Evolutionary conservation across 2,888 invertebrate genomes (phyloP), one percentile per base, ranked within the genome.

Genomic region (Sphaerophoria rueppellii): DNA sequence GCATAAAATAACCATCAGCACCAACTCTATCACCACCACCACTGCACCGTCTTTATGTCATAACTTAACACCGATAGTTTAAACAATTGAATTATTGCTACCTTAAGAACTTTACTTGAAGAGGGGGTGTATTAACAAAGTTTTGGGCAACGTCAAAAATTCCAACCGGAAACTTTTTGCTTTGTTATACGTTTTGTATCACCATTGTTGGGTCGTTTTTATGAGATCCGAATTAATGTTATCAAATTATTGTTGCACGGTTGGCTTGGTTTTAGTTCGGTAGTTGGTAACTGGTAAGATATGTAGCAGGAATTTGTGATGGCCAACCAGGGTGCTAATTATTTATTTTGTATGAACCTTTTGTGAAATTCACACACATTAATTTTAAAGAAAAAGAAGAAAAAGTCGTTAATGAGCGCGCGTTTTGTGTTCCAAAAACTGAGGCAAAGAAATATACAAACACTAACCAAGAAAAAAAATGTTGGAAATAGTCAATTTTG

Each of bases 191-290:
- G 43, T 14, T 63, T 46, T 63, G 54, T 35, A 37, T n/a, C 52
- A 32, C 78, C 82, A 83, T 83, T 83, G 82, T 76, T 76, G 11
- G 63, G 85, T 74, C 78, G 63, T 72, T 76, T 80, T 76, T 76
- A 80, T 85, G 80, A 85, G 85, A 85, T 80, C 72, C 73, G 57
- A 82, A 61, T 76, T 80, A 80, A 85, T 85, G 80, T 85, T 73
- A 85, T 85, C 85, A 85, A 85, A 85, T 85, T 80, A 85, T 85
- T 85, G 85, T 70, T 76, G 76, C 85, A 85, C 80, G 85, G 72
- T 80, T 73, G 69, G 80, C 57, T 72, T 76, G 80, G 57, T 48
- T 65, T 65, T 65, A 35, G 65, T 7, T 14, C 46, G 4, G 48
- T 52, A 32, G 55, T 67, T 48, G 43, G 35, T 6, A 32, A 60